These are phyloP conservation scores for Excalfactoria chinensis DNA, from an alignment of 2,113 vertebrate species.

Conservation along the genomic window DNA sequence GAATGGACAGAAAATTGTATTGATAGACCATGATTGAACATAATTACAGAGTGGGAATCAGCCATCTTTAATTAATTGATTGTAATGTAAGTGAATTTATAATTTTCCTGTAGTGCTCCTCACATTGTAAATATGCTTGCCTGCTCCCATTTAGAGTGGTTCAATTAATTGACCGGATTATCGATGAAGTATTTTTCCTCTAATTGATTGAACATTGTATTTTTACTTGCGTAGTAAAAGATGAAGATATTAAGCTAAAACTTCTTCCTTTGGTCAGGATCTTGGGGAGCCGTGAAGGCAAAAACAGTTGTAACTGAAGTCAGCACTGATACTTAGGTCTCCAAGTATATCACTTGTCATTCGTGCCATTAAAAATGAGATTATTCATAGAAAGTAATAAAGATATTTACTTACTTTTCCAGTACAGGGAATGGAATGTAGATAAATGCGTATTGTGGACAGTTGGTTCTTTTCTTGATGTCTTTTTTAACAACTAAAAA, in stretches of 20 bases:
- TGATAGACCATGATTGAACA: neutral
- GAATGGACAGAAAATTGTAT: conserved; percentile 12
- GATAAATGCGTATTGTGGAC: neutral
- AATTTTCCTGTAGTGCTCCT: neutral
- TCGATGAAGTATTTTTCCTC: neutral
- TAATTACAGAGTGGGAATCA: conserved; percentile 6
- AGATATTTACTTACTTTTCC: neutral
- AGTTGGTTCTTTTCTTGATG: neutral
- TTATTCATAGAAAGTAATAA: neutral
- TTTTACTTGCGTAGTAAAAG: neutral
- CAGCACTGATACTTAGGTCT: neutral
- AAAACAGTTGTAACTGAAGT: neutral
- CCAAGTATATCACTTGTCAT: neutral
- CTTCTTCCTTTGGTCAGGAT: neutral
- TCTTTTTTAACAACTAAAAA: neutral
- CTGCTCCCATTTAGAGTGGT: neutral
- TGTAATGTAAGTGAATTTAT: neutral
- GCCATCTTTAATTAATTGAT: conserved; percentile 4
- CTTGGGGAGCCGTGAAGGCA: neutral
- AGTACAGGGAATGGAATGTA: neutral
- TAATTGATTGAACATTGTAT: neutral
- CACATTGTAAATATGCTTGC: neutral
- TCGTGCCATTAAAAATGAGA: neutral
- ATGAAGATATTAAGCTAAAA: neutral
- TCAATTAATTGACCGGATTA: neutral